These are phyloP conservation scores for Hyphantria cunea DNA, from an alignment of 1,140 invertebrate genomes.

Conservation along the genomic window DNA sequence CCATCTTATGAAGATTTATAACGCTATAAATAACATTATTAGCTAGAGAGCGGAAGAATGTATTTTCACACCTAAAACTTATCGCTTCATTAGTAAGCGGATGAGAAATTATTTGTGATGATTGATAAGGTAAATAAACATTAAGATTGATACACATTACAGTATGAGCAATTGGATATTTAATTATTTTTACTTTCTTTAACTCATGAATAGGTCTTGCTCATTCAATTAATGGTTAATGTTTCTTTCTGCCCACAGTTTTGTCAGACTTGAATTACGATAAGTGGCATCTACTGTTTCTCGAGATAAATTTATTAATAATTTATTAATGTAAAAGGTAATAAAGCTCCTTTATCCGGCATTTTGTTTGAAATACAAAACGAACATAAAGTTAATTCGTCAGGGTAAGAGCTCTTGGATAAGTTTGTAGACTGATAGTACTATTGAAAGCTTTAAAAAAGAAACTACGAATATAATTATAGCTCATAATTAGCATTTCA, in stretches of 20 bases:
- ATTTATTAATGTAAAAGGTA: too few species aligned
- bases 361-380: too few species aligned
- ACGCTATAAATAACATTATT: conserved; percentile 19
- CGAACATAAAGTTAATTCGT: too few species aligned
- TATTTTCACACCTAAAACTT: conserved; percentile 16
- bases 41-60: conserved; percentile 7
- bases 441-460: too few species aligned
- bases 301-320: too few species aligned
- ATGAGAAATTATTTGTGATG: conserved; percentile 16
- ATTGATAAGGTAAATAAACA: conserved; percentile 19
- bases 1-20: conserved; percentile 16
- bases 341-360: too few species aligned
- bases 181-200: neutral
- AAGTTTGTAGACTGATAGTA: too few species aligned
- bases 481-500: too few species aligned
- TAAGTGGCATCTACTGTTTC: too few species aligned
- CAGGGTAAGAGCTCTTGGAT: too few species aligned
- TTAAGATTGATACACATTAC: neutral
- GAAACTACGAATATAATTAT: too few species aligned
- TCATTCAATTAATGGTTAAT: neutral
- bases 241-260: neutral
- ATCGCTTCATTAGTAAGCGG: conserved; percentile 19
- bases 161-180: neutral
- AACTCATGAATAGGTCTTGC: neutral
- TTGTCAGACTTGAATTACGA: neutral